Base-by-base conservation (phyloP, 2,888 invertebrate genomes). In the Tipula unca region DNA sequence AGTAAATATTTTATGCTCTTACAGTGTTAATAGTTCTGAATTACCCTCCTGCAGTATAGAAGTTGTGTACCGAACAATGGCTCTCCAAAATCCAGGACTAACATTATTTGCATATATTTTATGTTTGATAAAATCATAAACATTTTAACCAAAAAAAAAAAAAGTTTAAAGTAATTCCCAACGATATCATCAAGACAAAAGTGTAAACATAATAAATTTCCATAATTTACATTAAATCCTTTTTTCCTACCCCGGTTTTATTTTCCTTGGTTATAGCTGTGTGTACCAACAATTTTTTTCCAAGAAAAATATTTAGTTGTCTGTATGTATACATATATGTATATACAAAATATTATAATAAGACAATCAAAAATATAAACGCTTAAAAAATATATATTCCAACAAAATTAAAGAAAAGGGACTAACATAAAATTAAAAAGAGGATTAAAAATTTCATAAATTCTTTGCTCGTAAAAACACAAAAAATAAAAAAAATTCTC, bases 171-270 rank as follows among this genome's bases (percentile, higher is more conserved):
- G 10, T 69, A 25, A 69, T 69, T 69, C 69, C 69, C 69, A 69
- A 13, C 69, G 69, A 69, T 69, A 69, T 69, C 69, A 25, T 69
- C 20, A 69, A 69, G 69, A 69, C 69, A 13, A 69, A 69, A 69
- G 69, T 69, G 69, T 69, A 69, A 69, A 69, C 69, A 69, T 69
- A 69, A 69, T 69, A 69, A 69, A 69, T 69, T 69, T 69, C 69
- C 69, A 69, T 69, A 69, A 69, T 69, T 69, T 69, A 69, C 69
- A 69, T 69, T 69, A 69, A 69, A 69, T 69, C 69, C 69, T 69
- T 69, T 69, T 69, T 69, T 13, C 13, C 8, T 25, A 25, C 69
- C 25, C 25, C 69, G 25, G 3, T 20, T 69, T 69, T 69, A 25
- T 8, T 69, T 3, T 17, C 20, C 69, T 69, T 69, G 69, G 17